Base-by-base conservation (phyloP, 2,113 vertebrate species). In the Chelonoidis abingdonii region DNA sequence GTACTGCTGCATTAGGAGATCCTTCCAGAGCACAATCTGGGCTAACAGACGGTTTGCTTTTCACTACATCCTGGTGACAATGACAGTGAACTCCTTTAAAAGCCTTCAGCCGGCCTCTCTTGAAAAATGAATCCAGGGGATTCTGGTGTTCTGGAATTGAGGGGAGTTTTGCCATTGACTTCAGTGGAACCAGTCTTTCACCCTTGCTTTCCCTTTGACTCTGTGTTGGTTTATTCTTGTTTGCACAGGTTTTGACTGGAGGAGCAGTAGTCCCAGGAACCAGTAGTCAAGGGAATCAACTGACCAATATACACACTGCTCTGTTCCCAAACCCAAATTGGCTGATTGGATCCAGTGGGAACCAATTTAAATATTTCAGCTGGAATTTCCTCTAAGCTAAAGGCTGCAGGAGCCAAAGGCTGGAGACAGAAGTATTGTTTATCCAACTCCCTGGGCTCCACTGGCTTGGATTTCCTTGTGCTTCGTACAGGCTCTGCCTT, bases 241-340 rank as follows among this genome's bases (percentile, higher is more conserved):
- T 96, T 94, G 85, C 56, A 14, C 3, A 76, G 52, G 19, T 91
- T 84, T 94, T 87, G 56, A 83, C 76, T n/a, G 90, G 88, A 84
- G 0, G n/a, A 56, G 72, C 92, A 41, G 6, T 25, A 13, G 21
- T 5, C 22, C 38, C 38, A 27, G 72, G 72, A 75, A 75, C 21
- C 22, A 75, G 10, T 5, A 44, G 10, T 92, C 3, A 54, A 2
- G 69, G 84, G 90, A 31, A 80, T 21, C 78, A 65, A 59, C 79
- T 82, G 49, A 80, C 44, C 91, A 38, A 80, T 4, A 72, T 8
- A n/a, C 16, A 44, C 72, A 76, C 22, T 44, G 72, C 21, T 24
- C 22, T 41, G 38, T 44, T 44, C 22, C 41, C 38, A 25, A 76
- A n/a, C 62, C 38, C 72, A 41, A 11, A 13, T 1, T 44, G 72